Evolutionary conservation across 2,113 vertebrate species (phyloP).

Genomic region (Thamnaconus septentrionalis): DNA sequence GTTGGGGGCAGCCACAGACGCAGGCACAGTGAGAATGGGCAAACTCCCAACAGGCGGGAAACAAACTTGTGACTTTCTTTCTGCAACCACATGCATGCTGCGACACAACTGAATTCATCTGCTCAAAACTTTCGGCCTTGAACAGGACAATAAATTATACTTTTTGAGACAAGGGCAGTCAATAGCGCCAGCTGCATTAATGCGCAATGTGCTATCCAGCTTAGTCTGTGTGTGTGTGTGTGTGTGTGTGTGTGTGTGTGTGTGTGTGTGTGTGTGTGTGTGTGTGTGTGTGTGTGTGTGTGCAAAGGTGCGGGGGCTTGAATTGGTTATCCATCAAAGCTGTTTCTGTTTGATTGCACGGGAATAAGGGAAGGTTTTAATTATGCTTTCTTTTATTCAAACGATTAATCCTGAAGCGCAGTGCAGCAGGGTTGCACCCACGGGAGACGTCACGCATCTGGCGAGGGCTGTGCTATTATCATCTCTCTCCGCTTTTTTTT

Average conservation of each 20-base stretch:
- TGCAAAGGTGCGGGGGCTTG: neutral
- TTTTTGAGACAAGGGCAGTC: conserved; percentile 53
- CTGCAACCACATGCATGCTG: conserved; percentile 6
- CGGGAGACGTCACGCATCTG: conserved; percentile 62
- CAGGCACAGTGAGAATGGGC: too few relatives aligned
- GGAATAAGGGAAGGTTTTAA: conserved; percentile 60
- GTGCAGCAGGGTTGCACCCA: conserved; percentile 48
- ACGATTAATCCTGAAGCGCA: conserved; percentile 64
- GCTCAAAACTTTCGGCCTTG: conserved; percentile 3
- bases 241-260: neutral
- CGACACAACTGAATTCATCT: conserved; percentile 50
- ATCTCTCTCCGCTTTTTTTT: conserved; percentile 25
- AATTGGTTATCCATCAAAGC: conserved; percentile 53
- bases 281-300: conserved; percentile 3
- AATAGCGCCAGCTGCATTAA: conserved; percentile 36
- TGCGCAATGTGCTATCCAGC: conserved; percentile 42
- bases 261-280: neutral
- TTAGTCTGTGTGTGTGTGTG: conserved; percentile 19
- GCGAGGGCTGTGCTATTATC: conserved; percentile 35
- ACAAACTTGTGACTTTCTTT: too few relatives aligned
- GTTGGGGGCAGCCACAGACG: too few relatives aligned
- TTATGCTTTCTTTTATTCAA: conserved; percentile 68
- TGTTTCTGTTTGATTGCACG: conserved; percentile 52
- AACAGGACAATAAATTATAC: conserved; percentile 10
- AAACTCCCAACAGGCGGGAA: too few relatives aligned